Conservation (phyloP, 2,113 vertebrate genomes). For the Morone chrysops region DNA sequence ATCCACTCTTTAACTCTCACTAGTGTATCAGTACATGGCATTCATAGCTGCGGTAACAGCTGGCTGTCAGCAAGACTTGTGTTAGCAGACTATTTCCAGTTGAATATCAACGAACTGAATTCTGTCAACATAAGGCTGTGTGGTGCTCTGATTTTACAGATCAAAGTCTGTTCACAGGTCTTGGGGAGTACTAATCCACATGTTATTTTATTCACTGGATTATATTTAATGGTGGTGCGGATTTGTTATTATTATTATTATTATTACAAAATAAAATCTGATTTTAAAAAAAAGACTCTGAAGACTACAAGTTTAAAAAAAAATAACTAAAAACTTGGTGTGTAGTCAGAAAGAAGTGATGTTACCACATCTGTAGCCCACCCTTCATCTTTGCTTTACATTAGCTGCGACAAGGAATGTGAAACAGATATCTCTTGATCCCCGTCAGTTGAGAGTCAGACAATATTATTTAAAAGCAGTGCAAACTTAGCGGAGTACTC, state of each 20-base stretch:
- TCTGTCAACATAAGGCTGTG: neutral
- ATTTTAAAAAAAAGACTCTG: neutral
- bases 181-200: neutral
- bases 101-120: neutral
- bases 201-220: too few species aligned
- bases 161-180: neutral
- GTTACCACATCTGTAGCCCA: too few species aligned
- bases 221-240: neutral
- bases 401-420: too few species aligned
- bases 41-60: neutral
- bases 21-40: neutral
- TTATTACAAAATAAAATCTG: neutral
- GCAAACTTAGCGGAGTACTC: too few species aligned
- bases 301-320: neutral
- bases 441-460: too few species aligned
- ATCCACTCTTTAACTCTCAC: constrained; percentile 11
- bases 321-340: too few species aligned
- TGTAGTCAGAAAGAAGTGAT: too few species aligned
- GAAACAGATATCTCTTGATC: too few species aligned
- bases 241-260: neutral
- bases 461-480: too few species aligned
- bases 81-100: neutral
- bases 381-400: too few species aligned
- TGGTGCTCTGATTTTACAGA: neutral
- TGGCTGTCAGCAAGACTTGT: neutral